Evolutionary conservation across 2,797 vertebrate genomes (phyloP).

Genomic region (Diceros bicornis): DNA sequence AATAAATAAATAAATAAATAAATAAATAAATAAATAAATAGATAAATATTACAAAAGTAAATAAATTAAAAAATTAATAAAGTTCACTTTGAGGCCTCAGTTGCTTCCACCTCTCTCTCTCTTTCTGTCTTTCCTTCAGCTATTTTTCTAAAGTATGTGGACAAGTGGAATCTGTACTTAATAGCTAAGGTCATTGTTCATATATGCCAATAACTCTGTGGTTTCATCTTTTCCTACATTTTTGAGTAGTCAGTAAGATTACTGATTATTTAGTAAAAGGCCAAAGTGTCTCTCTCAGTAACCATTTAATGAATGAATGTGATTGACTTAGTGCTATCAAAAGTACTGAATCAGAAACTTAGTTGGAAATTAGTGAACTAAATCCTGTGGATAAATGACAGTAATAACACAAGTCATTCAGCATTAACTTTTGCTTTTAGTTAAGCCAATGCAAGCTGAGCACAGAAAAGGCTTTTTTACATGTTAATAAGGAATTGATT

Average conservation of each 20-base stretch:
- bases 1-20: no score
- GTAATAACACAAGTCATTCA: neutral
- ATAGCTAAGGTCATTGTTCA: slow-evolving; percentile 30
- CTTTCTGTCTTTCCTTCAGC: neutral
- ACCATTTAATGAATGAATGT: neutral
- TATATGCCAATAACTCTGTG: neutral
- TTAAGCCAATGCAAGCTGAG: slow-evolving; percentile 40
- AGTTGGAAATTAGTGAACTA: neutral
- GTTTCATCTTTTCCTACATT: slow-evolving; percentile 30
- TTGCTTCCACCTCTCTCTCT: fast-evolving
- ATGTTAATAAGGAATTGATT: slow-evolving; percentile 53
- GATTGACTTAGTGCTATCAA: neutral
- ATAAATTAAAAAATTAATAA: neutral
- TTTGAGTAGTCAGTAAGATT: neutral
- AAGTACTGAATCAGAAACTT: slow-evolving; percentile 1
- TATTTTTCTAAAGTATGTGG: neutral
- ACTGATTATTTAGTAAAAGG: slow-evolving; percentile 32
- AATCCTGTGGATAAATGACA: neutral
- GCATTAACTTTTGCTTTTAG: slow-evolving; percentile 17
- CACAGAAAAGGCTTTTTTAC: neutral
- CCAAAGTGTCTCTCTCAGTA: neutral
- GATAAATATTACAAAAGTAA: no score
- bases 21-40: no score
- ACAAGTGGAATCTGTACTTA: neutral
- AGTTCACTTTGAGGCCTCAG: neutral